Conservation (phyloP, 2,113 vertebrate species). For the Pandion haliaetus region DNA sequence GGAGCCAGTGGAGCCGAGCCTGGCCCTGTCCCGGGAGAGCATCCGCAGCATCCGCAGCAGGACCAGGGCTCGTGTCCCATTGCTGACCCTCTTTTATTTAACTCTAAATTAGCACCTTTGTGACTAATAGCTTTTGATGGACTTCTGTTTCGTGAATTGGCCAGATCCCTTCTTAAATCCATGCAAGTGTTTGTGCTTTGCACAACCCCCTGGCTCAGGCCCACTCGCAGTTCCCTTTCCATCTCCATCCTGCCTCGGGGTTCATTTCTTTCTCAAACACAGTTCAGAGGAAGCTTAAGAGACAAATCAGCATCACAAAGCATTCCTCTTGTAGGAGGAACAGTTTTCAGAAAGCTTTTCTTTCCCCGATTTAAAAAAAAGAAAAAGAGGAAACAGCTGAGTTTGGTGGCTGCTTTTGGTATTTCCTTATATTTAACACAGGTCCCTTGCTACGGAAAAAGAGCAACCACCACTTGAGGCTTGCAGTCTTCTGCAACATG, state of each 20-base stretch:
- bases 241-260: background rate
- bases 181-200: background rate
- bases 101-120: background rate
- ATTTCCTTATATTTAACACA: background rate
- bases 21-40: background rate
- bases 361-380: background rate
- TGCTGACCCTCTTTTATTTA: background rate
- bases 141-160: background rate
- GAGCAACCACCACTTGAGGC: background rate
- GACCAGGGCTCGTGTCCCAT: background rate
- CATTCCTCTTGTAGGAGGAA: background rate
- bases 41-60: background rate
- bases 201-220: background rate
- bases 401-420: background rate
- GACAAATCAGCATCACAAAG: slow-evolving; percentile 5
- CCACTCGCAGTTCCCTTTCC: background rate
- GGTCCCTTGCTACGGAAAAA: background rate
- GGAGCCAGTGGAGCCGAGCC: rapidly evolving
- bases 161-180: background rate
- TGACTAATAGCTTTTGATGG: background rate
- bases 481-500: background rate
- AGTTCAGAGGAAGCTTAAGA: slow-evolving; percentile 3
- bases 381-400: background rate
- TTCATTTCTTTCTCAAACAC: background rate
- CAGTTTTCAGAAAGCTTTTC: background rate